Conservation (phyloP, 2,797 vertebrate species). For the Poeciliopsis paucimaculata region DNA sequence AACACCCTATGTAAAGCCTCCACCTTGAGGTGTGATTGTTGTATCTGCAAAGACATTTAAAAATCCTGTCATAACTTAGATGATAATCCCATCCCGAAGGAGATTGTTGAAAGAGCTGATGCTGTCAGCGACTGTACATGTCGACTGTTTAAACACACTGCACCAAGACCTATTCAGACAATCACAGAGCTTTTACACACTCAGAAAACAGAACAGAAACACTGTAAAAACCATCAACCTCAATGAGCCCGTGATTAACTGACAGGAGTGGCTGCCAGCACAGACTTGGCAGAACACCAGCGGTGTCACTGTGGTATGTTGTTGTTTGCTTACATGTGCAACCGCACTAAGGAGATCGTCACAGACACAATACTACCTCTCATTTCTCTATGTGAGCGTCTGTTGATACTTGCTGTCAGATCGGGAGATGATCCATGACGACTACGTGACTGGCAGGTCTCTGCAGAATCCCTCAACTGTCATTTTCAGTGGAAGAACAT, state of each 20-base stretch:
- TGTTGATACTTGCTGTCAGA: slow-evolving; percentile 61
- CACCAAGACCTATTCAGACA: slow-evolving; percentile 6
- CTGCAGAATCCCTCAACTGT: slow-evolving; percentile 52
- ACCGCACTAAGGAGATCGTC: slow-evolving; percentile 64
- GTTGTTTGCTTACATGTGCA: slow-evolving; percentile 70
- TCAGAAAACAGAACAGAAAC: slow-evolving; percentile 16
- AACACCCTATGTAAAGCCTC: slow-evolving; percentile 4
- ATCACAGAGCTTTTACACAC: slow-evolving; percentile 30
- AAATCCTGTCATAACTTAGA: slow-evolving; percentile 18
- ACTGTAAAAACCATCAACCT: slow-evolving; percentile 41
- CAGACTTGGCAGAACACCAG: slow-evolving; percentile 54
- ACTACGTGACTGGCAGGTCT: slow-evolving; percentile 57
- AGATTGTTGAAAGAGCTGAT: slow-evolving; percentile 7
- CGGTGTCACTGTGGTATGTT: slow-evolving; percentile 71
- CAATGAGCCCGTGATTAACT: slow-evolving; percentile 37
- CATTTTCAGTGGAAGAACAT: slow-evolving; percentile 27
- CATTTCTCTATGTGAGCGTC: slow-evolving; percentile 53
- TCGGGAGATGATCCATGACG: slow-evolving; percentile 46
- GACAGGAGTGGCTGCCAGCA: slow-evolving; percentile 44
- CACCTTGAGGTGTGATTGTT: slow-evolving; percentile 15
- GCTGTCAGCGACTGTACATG: not conserved
- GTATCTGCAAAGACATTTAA: slow-evolving; percentile 29
- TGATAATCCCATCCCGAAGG: slow-evolving; percentile 10
- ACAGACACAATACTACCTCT: slow-evolving; percentile 72
- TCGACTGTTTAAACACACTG: slow-evolving; percentile 16